Evolutionary conservation across 2,888 invertebrate species (phyloP).

Genomic region (Lasioglossum figueresi): DNA sequence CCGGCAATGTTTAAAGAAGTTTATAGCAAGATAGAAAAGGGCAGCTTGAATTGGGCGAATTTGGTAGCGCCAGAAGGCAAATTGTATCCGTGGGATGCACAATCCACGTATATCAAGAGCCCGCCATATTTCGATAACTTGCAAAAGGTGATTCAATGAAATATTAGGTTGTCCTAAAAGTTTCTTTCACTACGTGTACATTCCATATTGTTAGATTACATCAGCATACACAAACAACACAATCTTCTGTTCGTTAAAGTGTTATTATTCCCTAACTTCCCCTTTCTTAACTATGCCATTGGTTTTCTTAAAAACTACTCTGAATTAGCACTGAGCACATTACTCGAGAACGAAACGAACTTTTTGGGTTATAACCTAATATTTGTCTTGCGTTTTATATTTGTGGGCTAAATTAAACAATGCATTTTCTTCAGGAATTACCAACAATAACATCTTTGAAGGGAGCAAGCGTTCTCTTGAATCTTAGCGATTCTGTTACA

Average conservation of each 20-base stretch:
- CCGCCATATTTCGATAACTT: conserved; percentile 98
- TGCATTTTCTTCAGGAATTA: conserved; percentile 85
- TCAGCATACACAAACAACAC: too few species aligned
- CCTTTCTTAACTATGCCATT: too few species aligned
- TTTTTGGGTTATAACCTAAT: too few species aligned
- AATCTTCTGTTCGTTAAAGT: too few species aligned
- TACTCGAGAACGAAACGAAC: too few species aligned
- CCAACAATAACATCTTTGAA: conserved; percentile 87
- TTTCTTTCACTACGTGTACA: too few species aligned
- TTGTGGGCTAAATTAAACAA: neutral
- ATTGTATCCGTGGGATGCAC: conserved; percentile 95
- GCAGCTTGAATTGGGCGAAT: conserved; percentile 94
- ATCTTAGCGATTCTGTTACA: conserved; percentile 98
- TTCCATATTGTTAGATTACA: too few species aligned
- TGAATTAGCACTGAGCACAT: too few species aligned
- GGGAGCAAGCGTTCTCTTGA: conserved; percentile 92
- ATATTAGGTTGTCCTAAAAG: too few species aligned
- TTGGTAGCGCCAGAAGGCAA: conserved; percentile 91
- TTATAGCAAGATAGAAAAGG: conserved; percentile 93
- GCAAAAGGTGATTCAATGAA: conserved; percentile 83
- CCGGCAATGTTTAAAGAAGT: conserved; percentile 98
- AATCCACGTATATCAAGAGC: conserved; percentile 97
- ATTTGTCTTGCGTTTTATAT: neutral
- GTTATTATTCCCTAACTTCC: too few species aligned
- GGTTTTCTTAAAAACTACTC: too few species aligned